These are phyloP conservation scores for Enteromius fasciolatus DNA, from an alignment of 2,797 vertebrate genomes.

Conservation along the genomic window DNA sequence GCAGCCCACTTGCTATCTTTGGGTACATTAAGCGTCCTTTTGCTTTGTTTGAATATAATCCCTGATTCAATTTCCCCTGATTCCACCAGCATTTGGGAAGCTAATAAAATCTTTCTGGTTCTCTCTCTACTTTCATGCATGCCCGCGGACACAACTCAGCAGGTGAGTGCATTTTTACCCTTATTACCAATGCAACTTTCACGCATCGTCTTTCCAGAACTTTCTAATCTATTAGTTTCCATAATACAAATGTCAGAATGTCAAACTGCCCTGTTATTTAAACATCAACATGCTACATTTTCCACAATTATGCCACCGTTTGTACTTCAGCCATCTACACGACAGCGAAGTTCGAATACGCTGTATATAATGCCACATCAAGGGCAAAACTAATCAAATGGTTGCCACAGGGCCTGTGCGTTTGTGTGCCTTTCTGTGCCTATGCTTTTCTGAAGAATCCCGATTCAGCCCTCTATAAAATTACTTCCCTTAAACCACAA, in stretches of 20 bases:
- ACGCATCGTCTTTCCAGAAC: not conserved
- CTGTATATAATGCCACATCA: constrained; percentile 47
- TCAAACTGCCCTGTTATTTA: constrained; percentile 15
- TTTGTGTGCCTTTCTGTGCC: constrained; percentile 41
- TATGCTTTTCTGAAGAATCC: constrained; percentile 40
- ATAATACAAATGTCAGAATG: constrained; percentile 6
- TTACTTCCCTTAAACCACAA: constrained; percentile 60
- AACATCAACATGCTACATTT: constrained; percentile 15
- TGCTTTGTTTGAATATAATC: constrained; percentile 43
- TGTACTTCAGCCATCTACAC: not conserved
- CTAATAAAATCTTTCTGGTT: constrained; percentile 31
- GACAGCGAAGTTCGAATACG: not conserved
- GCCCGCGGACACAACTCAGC: constrained; percentile 23
- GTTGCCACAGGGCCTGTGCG: constrained; percentile 34
- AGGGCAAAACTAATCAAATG: constrained; percentile 52
- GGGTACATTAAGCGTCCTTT: constrained; percentile 28
- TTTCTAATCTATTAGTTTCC: constrained; percentile 9
- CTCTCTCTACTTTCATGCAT: constrained; percentile 25
- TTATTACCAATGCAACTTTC: constrained; percentile 12
- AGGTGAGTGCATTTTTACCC: constrained; percentile 47
- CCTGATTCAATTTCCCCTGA: not conserved
- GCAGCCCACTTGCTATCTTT: constrained; percentile 2
- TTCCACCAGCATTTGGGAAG: constrained; percentile 13
- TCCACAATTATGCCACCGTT: not conserved
- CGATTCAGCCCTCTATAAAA: constrained; percentile 44